phyloP scores from a whole-genome alignment of 2,888 invertebrate genomes.

The Cataglyphis livida region DNA sequence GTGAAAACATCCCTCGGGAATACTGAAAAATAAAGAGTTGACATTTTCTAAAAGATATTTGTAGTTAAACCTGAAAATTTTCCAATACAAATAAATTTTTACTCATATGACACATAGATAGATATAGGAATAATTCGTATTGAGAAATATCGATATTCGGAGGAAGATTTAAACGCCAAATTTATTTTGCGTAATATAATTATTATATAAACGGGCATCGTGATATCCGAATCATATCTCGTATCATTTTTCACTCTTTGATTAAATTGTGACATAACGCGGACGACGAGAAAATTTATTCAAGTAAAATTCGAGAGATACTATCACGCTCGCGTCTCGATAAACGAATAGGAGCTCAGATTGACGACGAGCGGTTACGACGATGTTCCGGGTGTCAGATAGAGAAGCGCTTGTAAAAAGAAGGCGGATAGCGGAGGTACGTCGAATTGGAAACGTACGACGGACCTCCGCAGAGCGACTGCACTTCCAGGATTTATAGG shows the following conservation, averaged over 20 bases:
- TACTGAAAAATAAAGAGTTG: background rate
- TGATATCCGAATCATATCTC: background rate
- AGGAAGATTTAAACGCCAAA: background rate
- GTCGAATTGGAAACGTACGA: constrained; percentile 45
- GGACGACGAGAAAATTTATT: constrained; percentile 31
- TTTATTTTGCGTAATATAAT: background rate
- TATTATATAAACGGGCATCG: background rate
- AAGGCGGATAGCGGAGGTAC: constrained; percentile 27
- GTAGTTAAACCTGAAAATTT: background rate
- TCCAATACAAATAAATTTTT: background rate
- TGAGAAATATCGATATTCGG: background rate
- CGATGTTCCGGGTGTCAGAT: constrained; percentile 41
- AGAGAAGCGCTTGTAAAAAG: constrained; percentile 47
- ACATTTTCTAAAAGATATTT: background rate
- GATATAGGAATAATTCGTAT: background rate
- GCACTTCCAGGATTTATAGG: constrained; percentile 70
- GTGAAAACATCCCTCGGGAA: background rate
- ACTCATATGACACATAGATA: background rate
- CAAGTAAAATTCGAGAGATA: constrained; percentile 10
- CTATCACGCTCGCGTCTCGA: constrained; percentile 19
- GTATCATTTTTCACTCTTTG: background rate
- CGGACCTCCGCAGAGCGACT: constrained; percentile 54
- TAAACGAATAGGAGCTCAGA: constrained; percentile 30
- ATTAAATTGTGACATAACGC: background rate
- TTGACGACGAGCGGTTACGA: constrained; percentile 36